Conservation (phyloP, 2,113 vertebrate genomes). For the Pleuronectes platessa region DNA sequence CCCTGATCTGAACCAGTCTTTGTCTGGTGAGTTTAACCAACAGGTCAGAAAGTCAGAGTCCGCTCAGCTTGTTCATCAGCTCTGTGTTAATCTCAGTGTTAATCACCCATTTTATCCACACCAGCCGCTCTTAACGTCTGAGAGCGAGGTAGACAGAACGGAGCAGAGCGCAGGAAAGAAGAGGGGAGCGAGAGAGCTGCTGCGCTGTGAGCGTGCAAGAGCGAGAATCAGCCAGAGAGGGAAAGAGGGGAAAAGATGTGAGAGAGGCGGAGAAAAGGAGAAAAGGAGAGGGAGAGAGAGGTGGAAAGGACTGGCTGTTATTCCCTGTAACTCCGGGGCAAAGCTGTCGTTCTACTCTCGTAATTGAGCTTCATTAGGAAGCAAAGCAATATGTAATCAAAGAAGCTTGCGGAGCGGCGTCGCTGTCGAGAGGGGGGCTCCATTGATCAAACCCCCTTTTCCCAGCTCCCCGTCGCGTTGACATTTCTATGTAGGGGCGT, state of each 20-base stretch:
- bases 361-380: slow-evolving; percentile 77
- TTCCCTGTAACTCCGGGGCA: slow-evolving; percentile 65
- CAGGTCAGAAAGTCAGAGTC: slow-evolving; percentile 14
- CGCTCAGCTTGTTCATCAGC: slow-evolving; percentile 10
- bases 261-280: slow-evolving; percentile 16
- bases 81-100: slow-evolving; percentile 31
- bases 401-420: slow-evolving; percentile 56
- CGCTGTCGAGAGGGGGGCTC: slow-evolving; percentile 57
- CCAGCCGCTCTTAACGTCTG: slow-evolving; percentile 13
- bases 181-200: slow-evolving; percentile 12
- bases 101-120: slow-evolving; percentile 38
- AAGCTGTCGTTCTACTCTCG: slow-evolving; percentile 58
- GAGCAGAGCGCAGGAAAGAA: slow-evolving; percentile 25
- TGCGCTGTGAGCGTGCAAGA: slow-evolving; percentile 10
- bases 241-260: slow-evolving; percentile 1
- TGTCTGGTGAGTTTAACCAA: neutral
- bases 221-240: slow-evolving; percentile 29
- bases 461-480: slow-evolving; percentile 71
- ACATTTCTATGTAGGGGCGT: slow-evolving; percentile 74
- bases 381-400: slow-evolving; percentile 79
- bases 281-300: neutral
- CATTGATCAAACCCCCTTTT: slow-evolving; percentile 79
- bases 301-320: slow-evolving; percentile 40
- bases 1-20: slow-evolving; percentile 12
- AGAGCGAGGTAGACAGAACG: slow-evolving; percentile 21